Evolutionary conservation across 2,797 vertebrate species (phyloP).

Genomic region (Heliangelus exortis): DNA sequence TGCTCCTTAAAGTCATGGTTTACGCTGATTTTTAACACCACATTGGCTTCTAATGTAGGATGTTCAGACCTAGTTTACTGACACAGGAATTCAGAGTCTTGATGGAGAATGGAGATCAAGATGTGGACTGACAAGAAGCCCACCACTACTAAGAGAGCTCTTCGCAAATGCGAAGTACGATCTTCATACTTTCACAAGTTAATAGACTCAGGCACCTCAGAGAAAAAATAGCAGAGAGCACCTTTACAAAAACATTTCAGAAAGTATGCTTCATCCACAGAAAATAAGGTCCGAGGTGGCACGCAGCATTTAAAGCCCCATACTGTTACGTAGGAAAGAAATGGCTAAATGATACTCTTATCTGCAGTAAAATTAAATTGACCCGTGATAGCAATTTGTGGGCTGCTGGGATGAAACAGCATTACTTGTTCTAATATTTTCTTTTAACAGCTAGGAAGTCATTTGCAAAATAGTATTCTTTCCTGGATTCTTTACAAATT

Average conservation of each 20-base stretch:
- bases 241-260: neutral
- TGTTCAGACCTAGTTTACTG: neutral
- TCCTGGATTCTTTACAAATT: neutral
- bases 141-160: neutral
- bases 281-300: neutral
- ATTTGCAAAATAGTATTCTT: slow-evolving; percentile 4
- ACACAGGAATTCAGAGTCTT: neutral
- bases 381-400: neutral
- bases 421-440: neutral
- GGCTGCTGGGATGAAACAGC: neutral
- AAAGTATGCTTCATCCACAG: neutral
- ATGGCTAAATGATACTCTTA: neutral
- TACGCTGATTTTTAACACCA: neutral
- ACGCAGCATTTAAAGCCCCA: neutral
- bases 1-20: neutral
- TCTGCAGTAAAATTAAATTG: slow-evolving; percentile 37
- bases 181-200: neutral
- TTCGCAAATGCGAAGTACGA: neutral
- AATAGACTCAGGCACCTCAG: neutral
- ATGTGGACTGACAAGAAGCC: neutral
- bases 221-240: neutral
- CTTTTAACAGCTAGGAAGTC: neutral
- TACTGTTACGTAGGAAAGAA: neutral
- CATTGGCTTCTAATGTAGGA: neutral
- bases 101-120: neutral